Conservation (phyloP, 2,797 vertebrate genomes). For the Peromyscus melanophrys region DNA sequence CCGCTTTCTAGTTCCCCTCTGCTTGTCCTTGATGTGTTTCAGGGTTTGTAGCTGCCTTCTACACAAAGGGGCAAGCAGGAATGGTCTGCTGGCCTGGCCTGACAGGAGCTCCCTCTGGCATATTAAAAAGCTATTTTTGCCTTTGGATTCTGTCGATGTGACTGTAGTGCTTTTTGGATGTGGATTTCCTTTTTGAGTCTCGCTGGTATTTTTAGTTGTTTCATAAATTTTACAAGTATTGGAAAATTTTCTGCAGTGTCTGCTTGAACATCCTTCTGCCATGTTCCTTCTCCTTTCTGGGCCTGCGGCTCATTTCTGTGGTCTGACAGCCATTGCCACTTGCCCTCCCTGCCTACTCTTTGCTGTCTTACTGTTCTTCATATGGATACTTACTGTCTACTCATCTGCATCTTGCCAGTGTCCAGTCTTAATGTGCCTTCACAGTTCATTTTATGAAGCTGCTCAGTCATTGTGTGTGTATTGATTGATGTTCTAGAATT, state of each 20-base stretch:
- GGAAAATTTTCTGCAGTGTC: not conserved
- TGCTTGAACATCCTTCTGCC: not conserved
- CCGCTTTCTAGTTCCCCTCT: not conserved
- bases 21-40: not conserved
- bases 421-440: not conserved
- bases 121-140: not conserved
- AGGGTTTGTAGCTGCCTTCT: not conserved
- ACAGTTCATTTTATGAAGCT: not conserved
- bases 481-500: not conserved
- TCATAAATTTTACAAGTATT: not conserved
- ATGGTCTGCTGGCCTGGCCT: not conserved
- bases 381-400: not conserved
- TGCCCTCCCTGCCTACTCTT: too few relatives aligned
- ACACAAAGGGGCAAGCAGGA: not conserved
- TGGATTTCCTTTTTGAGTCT: not conserved
- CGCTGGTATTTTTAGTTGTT: not conserved
- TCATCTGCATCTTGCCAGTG: not conserved
- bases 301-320: not conserved
- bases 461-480: not conserved
- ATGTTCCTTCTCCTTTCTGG: not conserved
- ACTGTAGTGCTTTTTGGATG: not conserved
- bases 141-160: not conserved
- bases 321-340: fast-evolving
- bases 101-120: too few relatives aligned
- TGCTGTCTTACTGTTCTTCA: not conserved